Percentiles rank a stretch among this genome's conserved stretches.
phyloP scores from a whole-genome alignment of 2,113 vertebrate genomes.

The Lophura nycthemera region DNA sequence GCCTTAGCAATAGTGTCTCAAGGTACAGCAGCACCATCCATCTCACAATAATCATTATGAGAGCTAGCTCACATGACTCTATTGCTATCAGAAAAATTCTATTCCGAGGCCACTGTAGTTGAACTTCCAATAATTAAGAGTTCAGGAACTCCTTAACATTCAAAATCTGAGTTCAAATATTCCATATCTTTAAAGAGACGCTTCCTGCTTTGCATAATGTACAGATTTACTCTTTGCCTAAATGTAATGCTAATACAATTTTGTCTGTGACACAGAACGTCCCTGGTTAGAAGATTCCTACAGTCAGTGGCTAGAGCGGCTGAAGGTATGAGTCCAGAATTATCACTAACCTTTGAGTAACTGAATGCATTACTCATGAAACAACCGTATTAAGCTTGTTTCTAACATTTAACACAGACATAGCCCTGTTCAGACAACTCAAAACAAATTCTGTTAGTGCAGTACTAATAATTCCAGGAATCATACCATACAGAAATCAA shows the following conservation, averaged over 20 bases:
- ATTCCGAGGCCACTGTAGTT: neutral
- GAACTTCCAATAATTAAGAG: neutral
- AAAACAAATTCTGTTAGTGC: neutral
- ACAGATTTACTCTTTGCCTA: neutral
- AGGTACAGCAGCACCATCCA: fast-evolving
- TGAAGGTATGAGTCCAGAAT: slow-evolving; percentile 79
- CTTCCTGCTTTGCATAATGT: neutral
- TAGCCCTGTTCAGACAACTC: neutral
- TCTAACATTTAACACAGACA: neutral
- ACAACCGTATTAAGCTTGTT: neutral
- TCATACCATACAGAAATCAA: neutral
- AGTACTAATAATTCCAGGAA: neutral
- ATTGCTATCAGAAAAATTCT: neutral
- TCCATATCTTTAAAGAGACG: neutral
- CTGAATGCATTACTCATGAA: neutral
- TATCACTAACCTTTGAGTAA: neutral
- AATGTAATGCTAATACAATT: neutral
- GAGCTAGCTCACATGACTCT: fast-evolving
- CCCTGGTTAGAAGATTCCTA: slow-evolving; percentile 95
- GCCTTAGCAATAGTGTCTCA: neutral
- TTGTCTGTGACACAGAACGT: slow-evolving; percentile 80
- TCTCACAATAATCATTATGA: fast-evolving
- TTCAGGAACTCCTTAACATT: neutral
- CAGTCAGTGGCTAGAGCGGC: slow-evolving; percentile 87
- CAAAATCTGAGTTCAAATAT: neutral